These are phyloP conservation scores for Anoplolepis gracilipes DNA, from an alignment of 1,140 invertebrate species.

Conservation along the genomic window DNA sequence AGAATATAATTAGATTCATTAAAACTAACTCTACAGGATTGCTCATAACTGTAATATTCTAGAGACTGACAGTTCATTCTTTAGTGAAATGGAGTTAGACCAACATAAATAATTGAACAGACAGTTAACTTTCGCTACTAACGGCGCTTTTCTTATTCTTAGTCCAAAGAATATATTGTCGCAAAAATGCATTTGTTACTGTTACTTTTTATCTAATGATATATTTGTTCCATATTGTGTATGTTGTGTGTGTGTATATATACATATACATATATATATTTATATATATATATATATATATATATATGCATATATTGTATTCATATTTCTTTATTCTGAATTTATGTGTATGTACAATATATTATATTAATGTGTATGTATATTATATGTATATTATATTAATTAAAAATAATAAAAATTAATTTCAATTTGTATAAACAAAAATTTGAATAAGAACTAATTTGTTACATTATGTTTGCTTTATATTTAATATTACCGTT, in stretches of 20 bases:
- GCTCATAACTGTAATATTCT: slow-evolving; percentile 44
- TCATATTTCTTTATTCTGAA: too few species aligned
- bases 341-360: too few species aligned
- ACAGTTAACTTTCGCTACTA: neutral
- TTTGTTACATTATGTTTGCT: neutral
- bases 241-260: too few species aligned
- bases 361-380: too few species aligned
- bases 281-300: too few species aligned
- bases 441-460: too few species aligned
- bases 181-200: neutral
- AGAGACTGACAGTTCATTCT: slow-evolving; percentile 33
- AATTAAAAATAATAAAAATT: too few species aligned
- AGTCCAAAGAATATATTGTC: neutral
- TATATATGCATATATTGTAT: too few species aligned
- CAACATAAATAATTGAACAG: slow-evolving; percentile 39
- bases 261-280: too few species aligned
- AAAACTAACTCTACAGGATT: slow-evolving; percentile 62
- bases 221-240: neutral
- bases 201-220: neutral
- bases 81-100: slow-evolving; percentile 15
- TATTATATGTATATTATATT: too few species aligned
- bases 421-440: too few species aligned
- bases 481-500: neutral
- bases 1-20: slow-evolving; percentile 69
- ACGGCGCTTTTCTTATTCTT: neutral